phyloP scores from a whole-genome alignment of 2,797 vertebrate genomes.

The Scyliorhinus canicula region DNA sequence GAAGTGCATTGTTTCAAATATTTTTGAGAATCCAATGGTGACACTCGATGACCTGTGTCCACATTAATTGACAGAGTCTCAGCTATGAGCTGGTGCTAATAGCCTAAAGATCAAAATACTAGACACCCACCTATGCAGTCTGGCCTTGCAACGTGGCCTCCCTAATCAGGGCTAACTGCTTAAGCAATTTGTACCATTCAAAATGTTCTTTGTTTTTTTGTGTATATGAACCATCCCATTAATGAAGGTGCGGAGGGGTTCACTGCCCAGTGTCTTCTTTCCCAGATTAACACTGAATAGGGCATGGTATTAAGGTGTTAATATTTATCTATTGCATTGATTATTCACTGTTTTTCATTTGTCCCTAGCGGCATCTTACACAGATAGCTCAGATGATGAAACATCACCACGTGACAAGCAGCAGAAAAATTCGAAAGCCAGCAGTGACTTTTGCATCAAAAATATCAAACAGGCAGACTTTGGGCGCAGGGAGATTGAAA shows the following conservation, averaged over 20 bases:
- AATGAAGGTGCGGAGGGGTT: not conserved
- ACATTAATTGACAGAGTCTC: not conserved
- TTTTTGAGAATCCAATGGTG: not conserved
- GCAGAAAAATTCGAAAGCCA: constrained; percentile 95
- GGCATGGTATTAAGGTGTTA: not conserved
- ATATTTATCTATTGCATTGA: not conserved
- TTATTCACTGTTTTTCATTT: constrained; percentile 10
- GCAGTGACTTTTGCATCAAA: constrained; percentile 92
- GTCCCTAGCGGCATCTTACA: constrained; percentile 86
- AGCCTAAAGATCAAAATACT: not conserved
- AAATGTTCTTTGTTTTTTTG: not conserved
- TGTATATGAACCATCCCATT: not conserved
- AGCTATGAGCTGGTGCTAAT: not conserved
- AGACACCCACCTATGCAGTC: not conserved
- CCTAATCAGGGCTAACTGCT: not conserved
- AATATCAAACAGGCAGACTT: constrained; percentile 98
- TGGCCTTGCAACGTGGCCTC: not conserved
- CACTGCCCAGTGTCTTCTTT: not conserved
- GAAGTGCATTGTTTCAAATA: not conserved
- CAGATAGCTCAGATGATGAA: constrained; percentile 96
- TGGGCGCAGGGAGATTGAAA: constrained; percentile 92
- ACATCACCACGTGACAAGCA: constrained; percentile 94
- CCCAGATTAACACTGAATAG: not conserved
- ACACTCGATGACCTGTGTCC: not conserved
- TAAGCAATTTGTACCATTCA: not conserved